These are phyloP conservation scores for Cactoblastis cactorum DNA, from an alignment of 2,888 invertebrate genomes.

Conservation along the genomic window DNA sequence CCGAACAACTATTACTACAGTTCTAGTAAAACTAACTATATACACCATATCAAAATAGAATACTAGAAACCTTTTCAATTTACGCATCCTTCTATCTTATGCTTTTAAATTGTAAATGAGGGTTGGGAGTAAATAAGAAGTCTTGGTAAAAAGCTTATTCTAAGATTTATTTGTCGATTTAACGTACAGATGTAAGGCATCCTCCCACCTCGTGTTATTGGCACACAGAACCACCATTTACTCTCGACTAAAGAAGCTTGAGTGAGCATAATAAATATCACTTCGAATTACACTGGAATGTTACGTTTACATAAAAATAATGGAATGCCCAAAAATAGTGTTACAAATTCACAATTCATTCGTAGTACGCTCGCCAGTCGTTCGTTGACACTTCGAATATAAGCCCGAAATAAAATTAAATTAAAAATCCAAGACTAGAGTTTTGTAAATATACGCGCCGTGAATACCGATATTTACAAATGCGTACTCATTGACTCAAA, in stretches of 20 bases:
- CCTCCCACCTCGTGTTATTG: constrained; percentile 67
- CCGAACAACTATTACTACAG: too few species aligned
- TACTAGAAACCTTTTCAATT: too few species aligned
- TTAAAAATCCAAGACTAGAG: constrained; percentile 69
- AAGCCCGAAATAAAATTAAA: constrained; percentile 54
- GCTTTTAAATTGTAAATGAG: neutral
- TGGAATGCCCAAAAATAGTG: constrained; percentile 54
- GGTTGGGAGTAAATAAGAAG: constrained; percentile 40
- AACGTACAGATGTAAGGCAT: constrained; percentile 77
- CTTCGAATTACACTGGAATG: constrained; percentile 67
- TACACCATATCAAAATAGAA: too few species aligned
- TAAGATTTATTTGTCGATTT: constrained; percentile 77
- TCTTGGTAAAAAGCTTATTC: constrained; percentile 70
- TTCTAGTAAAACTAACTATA: too few species aligned
- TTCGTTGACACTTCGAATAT: constrained; percentile 45
- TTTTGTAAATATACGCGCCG: constrained; percentile 70
- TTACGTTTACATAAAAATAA: constrained; percentile 42
- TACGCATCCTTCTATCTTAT: neutral
- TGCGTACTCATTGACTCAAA: constrained; percentile 40
- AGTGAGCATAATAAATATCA: constrained; percentile 61
- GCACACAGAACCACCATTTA: constrained; percentile 66
- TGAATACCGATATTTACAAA: constrained; percentile 57
- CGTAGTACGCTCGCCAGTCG: constrained; percentile 47
- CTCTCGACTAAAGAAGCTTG: constrained; percentile 42
- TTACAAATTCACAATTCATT: constrained; percentile 30